Evolutionary conservation across 2,113 vertebrate species (phyloP), one percentile per base, ranked within the genome.

Genomic region (Asarcornis scutulata): DNA sequence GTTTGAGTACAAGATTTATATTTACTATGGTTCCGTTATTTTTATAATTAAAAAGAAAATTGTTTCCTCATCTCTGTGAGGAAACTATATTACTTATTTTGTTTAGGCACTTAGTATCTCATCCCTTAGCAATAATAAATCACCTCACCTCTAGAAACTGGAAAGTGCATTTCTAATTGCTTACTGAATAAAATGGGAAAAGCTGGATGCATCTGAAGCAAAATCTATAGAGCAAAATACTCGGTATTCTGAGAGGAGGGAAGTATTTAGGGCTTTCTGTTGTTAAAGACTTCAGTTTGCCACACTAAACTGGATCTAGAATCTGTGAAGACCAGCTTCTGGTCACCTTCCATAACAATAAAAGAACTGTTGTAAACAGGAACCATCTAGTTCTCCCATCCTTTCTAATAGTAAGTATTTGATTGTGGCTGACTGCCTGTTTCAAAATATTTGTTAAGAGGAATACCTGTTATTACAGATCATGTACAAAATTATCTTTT

Each of bases 21-120:
- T 71, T 84, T 75, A 69, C 20, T 64, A 44, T 59, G 53, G 46
- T 68, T 91, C 73, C 48, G 22, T 86, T 75, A 23, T 42, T 86
- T 72, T 42, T 64, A 21, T 75, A 89, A 95, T 92, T 94, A 86
- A 86, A 95, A 86, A 88, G n/a, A 64, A 78, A 84, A 69, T 36
- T n/a, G 17, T 71, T 90, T 94, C 86, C 83, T 86, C 64, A 92
- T 91, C 31, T 90, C 31, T 91, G 0, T 72, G 52, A 75, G 20
- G 38, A 88, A 88, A 72, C 7, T 72, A 10, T 20, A 64, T 92
- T 63, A 55, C 20, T 60, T n/a, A 68, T 72, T 89, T 95, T 46
- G 40, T 59, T 92, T 46, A 66, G 36, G 50, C 59, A 58, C 21
- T 55, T 86, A 31, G 5, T 27, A 23, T 53, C 36, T 83, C 46